These are phyloP conservation scores for Paralichthys olivaceus DNA, from an alignment of 2,113 vertebrate genomes.

Conservation along the genomic window DNA sequence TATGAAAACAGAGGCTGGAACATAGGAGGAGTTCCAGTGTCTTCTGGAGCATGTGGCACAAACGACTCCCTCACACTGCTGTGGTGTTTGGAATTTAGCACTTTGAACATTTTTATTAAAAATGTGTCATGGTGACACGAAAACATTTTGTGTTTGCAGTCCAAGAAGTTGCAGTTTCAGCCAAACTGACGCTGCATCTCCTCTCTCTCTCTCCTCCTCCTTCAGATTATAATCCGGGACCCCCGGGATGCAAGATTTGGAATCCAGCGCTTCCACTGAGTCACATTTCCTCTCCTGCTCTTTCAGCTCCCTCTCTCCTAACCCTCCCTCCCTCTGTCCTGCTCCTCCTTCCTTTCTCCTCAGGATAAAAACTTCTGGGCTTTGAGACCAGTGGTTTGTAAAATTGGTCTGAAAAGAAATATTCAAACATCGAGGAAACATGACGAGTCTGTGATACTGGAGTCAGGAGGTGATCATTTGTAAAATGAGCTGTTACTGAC, in stretches of 20 bases:
- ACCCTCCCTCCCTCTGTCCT: conserved; percentile 1
- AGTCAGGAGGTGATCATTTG: no score
- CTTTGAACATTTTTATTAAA: no score
- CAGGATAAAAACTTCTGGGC: background rate
- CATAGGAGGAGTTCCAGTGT: no score
- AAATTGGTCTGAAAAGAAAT: background rate
- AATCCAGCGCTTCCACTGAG: conserved; percentile 76
- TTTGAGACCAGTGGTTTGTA: background rate
- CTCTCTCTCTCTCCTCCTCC: conserved; percentile 27
- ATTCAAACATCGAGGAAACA: background rate
- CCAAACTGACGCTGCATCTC: background rate
- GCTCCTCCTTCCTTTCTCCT: conserved; percentile 27
- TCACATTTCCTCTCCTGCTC: conserved; percentile 18
- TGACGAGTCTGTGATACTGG: background rate
- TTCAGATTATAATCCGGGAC: conserved; percentile 79
- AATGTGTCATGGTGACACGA: no score
- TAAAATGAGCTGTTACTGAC: no score
- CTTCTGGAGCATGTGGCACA: no score
- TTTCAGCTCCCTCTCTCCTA: conserved; percentile 11
- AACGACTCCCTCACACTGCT: no score
- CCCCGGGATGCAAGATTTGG: conserved; percentile 66
- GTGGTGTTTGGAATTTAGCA: no score
- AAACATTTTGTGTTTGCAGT: no score
- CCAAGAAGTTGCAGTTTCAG: background rate
- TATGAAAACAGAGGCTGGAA: no score